These are phyloP conservation scores for Meda fulgida DNA, from an alignment of 2,797 vertebrate species.

Conservation along the genomic window DNA sequence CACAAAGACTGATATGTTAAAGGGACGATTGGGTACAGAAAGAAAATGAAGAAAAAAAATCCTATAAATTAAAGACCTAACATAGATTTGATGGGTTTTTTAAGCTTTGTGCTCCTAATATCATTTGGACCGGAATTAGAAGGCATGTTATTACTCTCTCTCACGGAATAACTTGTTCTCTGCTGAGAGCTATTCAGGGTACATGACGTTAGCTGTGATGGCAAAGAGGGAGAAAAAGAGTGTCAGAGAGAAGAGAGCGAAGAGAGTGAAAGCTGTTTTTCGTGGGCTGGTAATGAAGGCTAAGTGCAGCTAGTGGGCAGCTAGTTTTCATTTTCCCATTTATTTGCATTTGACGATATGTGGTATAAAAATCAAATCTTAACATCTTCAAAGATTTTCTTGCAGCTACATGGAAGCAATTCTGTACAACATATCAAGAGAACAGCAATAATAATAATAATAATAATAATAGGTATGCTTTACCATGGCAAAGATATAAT, in stretches of 20 bases:
- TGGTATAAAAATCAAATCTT: slow-evolving; percentile 12
- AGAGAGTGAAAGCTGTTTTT: background rate
- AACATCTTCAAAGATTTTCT: background rate
- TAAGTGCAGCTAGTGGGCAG: slow-evolving; percentile 32
- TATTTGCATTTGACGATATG: background rate
- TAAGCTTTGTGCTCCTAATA: slow-evolving; percentile 45
- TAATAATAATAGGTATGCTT: background rate
- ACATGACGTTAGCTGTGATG: slow-evolving; percentile 52
- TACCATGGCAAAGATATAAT: background rate
- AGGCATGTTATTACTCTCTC: slow-evolving; percentile 40
- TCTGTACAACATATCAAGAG: background rate
- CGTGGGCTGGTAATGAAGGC: slow-evolving; percentile 39
- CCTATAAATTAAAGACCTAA: background rate
- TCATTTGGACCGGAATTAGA: slow-evolving; percentile 32
- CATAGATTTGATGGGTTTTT: background rate
- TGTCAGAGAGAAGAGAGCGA: slow-evolving; percentile 2
- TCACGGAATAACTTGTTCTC: slow-evolving; percentile 56
- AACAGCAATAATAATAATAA: background rate
- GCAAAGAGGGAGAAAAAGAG: slow-evolving; percentile 42
- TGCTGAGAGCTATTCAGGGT: slow-evolving; percentile 56
- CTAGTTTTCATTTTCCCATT: slow-evolving; percentile 15
- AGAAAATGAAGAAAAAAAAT: background rate
- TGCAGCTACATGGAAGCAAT: slow-evolving; percentile 4
- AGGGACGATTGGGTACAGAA: background rate
- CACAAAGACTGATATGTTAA: background rate